Percentiles rank a stretch among this genome's conserved stretches.
Evolutionary conservation across 2,113 vertebrate species (phyloP).

Genomic region (Nothobranchius kuhntae): DNA sequence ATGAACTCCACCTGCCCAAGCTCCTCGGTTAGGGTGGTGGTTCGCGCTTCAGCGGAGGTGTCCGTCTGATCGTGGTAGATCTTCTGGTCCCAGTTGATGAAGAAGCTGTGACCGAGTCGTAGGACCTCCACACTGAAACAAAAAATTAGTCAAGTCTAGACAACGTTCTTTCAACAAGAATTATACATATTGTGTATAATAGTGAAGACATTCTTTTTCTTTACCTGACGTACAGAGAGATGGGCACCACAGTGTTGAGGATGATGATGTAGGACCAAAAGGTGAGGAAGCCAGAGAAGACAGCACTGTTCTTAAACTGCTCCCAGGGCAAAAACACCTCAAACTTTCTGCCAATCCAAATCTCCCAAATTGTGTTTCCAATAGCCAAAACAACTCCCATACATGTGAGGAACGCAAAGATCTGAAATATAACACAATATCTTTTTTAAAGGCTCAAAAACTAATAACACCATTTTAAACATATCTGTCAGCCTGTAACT

Average conservation of each 20-base stretch:
- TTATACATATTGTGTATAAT: not conserved
- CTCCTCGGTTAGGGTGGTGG: slow-evolving; percentile 91
- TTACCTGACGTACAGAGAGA: slow-evolving; percentile 93
- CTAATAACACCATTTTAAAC: not conserved
- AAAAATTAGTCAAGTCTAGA: too few species aligned
- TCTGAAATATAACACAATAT: slow-evolving; percentile 71
- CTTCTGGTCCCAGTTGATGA: slow-evolving; percentile 93
- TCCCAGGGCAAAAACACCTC: slow-evolving; percentile 89
- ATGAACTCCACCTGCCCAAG: slow-evolving; percentile 91
- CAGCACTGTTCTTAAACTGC: slow-evolving; percentile 72
- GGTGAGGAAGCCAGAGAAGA: slow-evolving; percentile 92
- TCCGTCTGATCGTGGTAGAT: slow-evolving; percentile 82
- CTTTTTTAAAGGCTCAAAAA: not conserved
- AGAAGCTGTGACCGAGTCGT: slow-evolving; percentile 90
- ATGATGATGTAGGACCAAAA: slow-evolving; percentile 98
- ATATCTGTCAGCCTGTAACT: too few species aligned
- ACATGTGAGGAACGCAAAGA: slow-evolving; percentile 90
- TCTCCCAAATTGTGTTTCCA: slow-evolving; percentile 91
- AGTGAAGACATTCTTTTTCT: not conserved
- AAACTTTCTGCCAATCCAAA: slow-evolving; percentile 83
- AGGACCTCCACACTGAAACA: slow-evolving; percentile 88
- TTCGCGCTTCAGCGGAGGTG: slow-evolving; percentile 85
- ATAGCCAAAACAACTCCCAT: slow-evolving; percentile 91
- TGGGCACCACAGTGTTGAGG: slow-evolving; percentile 94
- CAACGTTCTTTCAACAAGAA: too few species aligned